Base-by-base conservation (phyloP, 2,888 invertebrate species). In the Luffia ferchaultella region DNA sequence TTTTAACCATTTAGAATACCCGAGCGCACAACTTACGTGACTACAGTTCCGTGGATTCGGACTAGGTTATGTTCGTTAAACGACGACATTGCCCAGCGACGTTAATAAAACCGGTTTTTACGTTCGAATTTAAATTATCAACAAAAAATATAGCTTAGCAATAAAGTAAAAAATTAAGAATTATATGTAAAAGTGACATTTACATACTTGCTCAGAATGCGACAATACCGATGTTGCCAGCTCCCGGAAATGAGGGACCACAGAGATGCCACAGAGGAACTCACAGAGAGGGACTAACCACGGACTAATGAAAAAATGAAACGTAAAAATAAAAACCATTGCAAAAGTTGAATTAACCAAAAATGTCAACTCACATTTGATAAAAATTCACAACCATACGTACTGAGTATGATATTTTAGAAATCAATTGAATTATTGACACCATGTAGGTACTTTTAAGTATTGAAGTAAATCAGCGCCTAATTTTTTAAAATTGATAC, bases 161-260 rank as follows among this genome's bases (percentile, higher is more conserved):
- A 60, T 59, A 54, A 54, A 60, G 55, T 56, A 53, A 51, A 59
- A 70, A 65, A 61, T 65, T 62, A 58, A 56, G 62, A 61, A 52
- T 55, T 68, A 68, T 64, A 74, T 12, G 3, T 7, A 7, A 76
- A 73, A 76, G 72, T 84, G 84, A 84, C 85, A 84, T 83, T 85
- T 82, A 84, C 84, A 83, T 85, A 84, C 84, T 82, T 82, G 79
- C 78, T 80, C 75, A 79, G 73, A 65, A 61, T 68, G 69, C 77
- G 79, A 82, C 78, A 77, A 78, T 72, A 65, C 71, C 69, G 77
- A 72, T 82, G 82, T 83, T 64, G 71, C 79, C 79, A 79, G 79
- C 77, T 67, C 63, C 73, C 57, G 55, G 60, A 63, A 65, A 69
- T 68, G 65, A 62, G 73, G 62, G 2, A 47, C 47, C n/a, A 17